Conservation (phyloP, 2,888 invertebrate species). For the Nymphalis c-album region DNA sequence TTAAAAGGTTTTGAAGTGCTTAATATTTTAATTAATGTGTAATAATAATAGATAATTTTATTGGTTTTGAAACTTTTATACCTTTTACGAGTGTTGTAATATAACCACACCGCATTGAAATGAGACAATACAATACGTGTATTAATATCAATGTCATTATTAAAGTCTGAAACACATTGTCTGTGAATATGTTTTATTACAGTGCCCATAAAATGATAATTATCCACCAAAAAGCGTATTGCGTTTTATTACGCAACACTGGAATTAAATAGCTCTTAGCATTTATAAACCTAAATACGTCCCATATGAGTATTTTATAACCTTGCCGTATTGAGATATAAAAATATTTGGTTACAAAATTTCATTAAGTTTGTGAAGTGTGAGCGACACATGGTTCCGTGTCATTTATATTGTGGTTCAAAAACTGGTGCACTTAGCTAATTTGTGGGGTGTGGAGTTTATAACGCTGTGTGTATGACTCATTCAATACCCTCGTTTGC, state of each 20-base stretch:
- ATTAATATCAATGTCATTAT: conserved; percentile 18
- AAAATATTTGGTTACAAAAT: background rate
- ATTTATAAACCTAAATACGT: conserved; percentile 11
- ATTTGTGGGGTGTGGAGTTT: conserved; percentile 53
- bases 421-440: conserved; percentile 55
- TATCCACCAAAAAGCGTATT: conserved; percentile 28
- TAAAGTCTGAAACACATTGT: conserved; percentile 19
- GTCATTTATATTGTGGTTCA: conserved; percentile 26
- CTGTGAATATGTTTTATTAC: conserved; percentile 25
- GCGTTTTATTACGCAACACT: conserved; percentile 20
- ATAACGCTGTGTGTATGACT: conserved; percentile 20
- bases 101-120: background rate
- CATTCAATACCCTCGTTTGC: conserved; percentile 17
- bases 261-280: conserved; percentile 16
- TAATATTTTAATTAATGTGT: too few species aligned
- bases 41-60: too few species aligned
- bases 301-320: background rate
- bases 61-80: background rate
- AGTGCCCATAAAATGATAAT: conserved; percentile 31
- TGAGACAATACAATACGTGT: conserved; percentile 4
- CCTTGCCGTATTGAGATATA: conserved; percentile 6
- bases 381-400: background rate
- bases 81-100: background rate
- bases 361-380: background rate
- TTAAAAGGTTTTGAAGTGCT: too few species aligned